Evolutionary conservation across 2,797 vertebrate genomes (phyloP).

Genomic region (Parauchenoglanis ngamensis): DNA sequence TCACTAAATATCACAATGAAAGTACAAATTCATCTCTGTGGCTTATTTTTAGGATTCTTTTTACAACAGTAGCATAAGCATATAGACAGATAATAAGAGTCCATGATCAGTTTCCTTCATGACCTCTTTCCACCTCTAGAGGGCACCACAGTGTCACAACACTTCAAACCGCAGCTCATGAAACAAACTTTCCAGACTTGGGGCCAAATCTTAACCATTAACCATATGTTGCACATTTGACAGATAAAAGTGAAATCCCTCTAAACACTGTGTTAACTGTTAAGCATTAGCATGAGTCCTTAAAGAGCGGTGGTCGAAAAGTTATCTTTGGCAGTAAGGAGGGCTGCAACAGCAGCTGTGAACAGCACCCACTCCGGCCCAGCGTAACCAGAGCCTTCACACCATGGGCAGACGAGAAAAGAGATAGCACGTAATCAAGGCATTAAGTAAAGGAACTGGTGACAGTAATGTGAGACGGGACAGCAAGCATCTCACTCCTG

Average conservation of each 20-base stretch:
- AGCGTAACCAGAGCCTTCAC: conserved; percentile 72
- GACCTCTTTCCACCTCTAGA: conserved; percentile 32
- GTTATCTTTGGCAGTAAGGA: conserved; percentile 44
- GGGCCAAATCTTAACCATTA: neutral
- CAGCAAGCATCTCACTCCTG: conserved; percentile 65
- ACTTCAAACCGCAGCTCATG: neutral
- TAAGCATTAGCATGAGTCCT: conserved; percentile 38
- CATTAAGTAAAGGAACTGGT: conserved; percentile 79
- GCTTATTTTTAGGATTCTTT: neutral
- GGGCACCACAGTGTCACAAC: conserved; percentile 24
- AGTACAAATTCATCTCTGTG: neutral
- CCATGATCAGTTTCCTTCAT: neutral
- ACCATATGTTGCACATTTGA: conserved; percentile 28
- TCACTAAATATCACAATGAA: neutral
- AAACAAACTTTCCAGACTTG: neutral
- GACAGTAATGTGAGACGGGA: conserved; percentile 74
- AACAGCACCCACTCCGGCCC: conserved; percentile 64
- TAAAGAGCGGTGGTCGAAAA: conserved; percentile 34
- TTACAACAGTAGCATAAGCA: neutral
- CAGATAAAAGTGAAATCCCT: conserved; percentile 46
- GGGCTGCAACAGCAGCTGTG: conserved; percentile 43
- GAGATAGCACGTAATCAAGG: conserved; percentile 74
- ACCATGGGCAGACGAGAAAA: conserved; percentile 69
- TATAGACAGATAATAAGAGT: neutral
- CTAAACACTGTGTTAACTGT: conserved; percentile 42